A percentile compares a stretch with the other conserved stretches of the same genome.
These are phyloP conservation scores for Conchocele bisecta DNA, from an alignment of 2,888 invertebrate genomes.

Conservation along the genomic window DNA sequence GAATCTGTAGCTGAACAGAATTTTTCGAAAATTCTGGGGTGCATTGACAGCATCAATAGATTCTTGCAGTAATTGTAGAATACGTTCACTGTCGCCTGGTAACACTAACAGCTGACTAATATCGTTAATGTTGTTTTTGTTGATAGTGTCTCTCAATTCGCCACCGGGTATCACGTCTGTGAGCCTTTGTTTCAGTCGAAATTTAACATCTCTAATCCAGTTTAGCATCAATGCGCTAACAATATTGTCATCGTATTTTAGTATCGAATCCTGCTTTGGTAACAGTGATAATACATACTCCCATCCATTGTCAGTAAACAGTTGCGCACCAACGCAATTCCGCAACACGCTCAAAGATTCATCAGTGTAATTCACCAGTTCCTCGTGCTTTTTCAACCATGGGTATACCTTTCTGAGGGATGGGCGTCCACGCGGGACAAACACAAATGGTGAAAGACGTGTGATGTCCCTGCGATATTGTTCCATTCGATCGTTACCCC, in stretches of 20 bases:
- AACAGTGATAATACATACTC: constrained; percentile 7
- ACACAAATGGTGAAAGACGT: too few relatives aligned
- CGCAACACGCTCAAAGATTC: neutral
- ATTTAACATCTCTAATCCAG: constrained; percentile 17
- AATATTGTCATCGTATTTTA: neutral
- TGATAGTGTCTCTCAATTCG: neutral
- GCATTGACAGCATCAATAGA: neutral
- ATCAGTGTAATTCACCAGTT: neutral
- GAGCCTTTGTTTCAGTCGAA: neutral
- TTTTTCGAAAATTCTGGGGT: neutral
- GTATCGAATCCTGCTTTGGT: neutral
- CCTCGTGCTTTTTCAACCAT: constrained; percentile 11
- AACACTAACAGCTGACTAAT: constrained; percentile 11
- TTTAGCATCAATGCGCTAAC: neutral
- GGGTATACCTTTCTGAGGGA: neutral
- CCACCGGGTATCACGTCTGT: neutral
- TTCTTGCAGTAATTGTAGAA: neutral
- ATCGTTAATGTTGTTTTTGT: constrained; percentile 12
- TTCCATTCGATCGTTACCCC: too few relatives aligned
- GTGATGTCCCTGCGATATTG: too few relatives aligned
- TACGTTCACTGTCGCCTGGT: constrained; percentile 3
- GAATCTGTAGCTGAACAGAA: neutral
- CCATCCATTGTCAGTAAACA: constrained; percentile 11
- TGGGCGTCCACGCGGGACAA: neutral
- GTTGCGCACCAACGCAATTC: neutral